Percentiles rank a stretch among this genome's conserved stretches.
Conservation (phyloP, 2,113 vertebrate species). For the Todiramphus saurophagus region DNA sequence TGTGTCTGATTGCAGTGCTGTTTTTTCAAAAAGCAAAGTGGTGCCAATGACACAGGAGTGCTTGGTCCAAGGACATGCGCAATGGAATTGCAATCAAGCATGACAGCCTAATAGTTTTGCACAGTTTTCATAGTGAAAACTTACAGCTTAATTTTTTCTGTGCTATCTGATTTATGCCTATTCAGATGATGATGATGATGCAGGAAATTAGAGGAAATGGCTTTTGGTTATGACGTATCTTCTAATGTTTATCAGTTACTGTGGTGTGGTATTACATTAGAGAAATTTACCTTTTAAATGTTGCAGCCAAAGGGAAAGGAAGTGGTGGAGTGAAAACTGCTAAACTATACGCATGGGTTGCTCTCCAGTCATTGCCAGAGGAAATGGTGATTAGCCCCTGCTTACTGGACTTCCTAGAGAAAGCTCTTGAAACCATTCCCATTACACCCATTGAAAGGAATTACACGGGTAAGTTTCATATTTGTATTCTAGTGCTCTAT, state of each 20-base stretch:
- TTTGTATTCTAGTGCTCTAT: neutral
- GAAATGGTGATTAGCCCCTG: constrained; percentile 99
- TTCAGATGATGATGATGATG: neutral
- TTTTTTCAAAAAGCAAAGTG: neutral
- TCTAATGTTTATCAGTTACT: neutral
- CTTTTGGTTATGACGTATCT: neutral
- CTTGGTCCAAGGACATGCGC: neutral
- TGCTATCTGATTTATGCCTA: neutral
- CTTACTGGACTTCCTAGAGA: constrained; percentile 95
- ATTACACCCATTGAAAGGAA: constrained; percentile 95
- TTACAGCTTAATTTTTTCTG: neutral
- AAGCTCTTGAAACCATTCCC: constrained; percentile 97
- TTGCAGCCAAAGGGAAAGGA: constrained; percentile 92
- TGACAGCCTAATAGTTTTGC: neutral
- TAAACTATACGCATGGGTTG: constrained; percentile 97
- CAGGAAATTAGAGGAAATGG: neutral
- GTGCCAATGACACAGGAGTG: neutral
- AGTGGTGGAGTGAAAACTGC: constrained; percentile 92
- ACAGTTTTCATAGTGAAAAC: neutral
- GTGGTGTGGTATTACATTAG: neutral
- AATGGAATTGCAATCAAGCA: neutral
- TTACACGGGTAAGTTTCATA: constrained; percentile 76
- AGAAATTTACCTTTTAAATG: neutral
- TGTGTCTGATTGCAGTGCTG: neutral
- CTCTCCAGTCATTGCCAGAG: constrained; percentile 94